These are phyloP conservation scores for Diabrotica balteata DNA, from an alignment of 2,888 invertebrate genomes.

Conservation along the genomic window DNA sequence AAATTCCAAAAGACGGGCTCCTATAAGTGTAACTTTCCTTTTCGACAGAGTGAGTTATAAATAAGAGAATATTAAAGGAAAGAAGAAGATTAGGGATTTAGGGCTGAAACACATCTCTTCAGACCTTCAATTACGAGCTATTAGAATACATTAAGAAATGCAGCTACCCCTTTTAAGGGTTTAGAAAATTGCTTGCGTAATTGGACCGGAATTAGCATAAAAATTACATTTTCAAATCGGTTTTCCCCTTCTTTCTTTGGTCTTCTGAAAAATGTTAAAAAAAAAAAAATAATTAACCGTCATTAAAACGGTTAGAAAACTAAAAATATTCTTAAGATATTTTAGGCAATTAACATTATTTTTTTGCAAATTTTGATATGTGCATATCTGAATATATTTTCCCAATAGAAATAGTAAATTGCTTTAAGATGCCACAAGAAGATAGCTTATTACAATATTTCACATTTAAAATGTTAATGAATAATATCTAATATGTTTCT, in stretches of 20 bases:
- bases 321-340: too few relatives aligned
- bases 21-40: constrained; percentile 15
- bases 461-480: too few relatives aligned
- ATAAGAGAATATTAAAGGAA: constrained; percentile 18
- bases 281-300: neutral
- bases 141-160: constrained; percentile 35
- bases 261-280: neutral
- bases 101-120: constrained; percentile 30
- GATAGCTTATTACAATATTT: too few relatives aligned
- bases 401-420: too few relatives aligned
- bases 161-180: constrained; percentile 27
- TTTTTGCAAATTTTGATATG: too few relatives aligned
- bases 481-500: too few relatives aligned
- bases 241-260: neutral
- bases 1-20: constrained; percentile 11
- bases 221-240: constrained; percentile 27
- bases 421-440: too few relatives aligned
- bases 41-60: constrained; percentile 18
- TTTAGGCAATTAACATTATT: too few relatives aligned
- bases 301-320: too few relatives aligned
- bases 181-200: constrained; percentile 31
- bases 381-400: too few relatives aligned
- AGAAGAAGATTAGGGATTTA: constrained; percentile 26
- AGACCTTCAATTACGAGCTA: constrained; percentile 35
- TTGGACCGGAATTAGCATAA: constrained; percentile 33